Evolutionary conservation across 2,113 vertebrate genomes (phyloP).

Genomic region (Mirza zaza): DNA sequence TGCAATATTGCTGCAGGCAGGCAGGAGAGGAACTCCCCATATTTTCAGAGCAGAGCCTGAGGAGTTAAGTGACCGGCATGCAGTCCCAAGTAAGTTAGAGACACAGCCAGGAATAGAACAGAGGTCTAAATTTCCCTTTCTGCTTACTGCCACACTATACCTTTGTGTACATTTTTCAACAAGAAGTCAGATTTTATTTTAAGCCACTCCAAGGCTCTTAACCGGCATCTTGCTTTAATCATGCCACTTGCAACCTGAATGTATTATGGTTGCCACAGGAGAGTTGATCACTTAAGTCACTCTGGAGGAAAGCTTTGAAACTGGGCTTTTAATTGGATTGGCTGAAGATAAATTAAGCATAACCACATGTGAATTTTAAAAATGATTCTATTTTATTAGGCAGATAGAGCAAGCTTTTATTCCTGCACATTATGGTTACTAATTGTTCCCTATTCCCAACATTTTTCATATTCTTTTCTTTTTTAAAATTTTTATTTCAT

Average conservation of each 20-base stretch:
- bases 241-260: slow-evolving; percentile 20
- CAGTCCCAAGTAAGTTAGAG: neutral
- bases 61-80: neutral
- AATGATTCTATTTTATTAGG: slow-evolving; percentile 39
- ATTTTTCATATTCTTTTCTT: neutral
- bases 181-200: slow-evolving; percentile 49
- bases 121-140: neutral
- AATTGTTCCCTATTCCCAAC: neutral
- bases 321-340: slow-evolving; percentile 59
- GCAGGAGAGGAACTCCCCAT: neutral
- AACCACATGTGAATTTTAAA: slow-evolving; percentile 17
- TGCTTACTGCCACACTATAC: slow-evolving; percentile 19
- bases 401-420: neutral
- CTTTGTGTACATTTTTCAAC: slow-evolving; percentile 51
- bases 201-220: neutral
- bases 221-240: slow-evolving; percentile 69
- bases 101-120: slow-evolving; percentile 27
- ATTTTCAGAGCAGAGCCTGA: neutral
- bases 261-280: slow-evolving; percentile 25
- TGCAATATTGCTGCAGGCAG: neutral
- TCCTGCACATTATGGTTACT: neutral
- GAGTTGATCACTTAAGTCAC: slow-evolving; percentile 39
- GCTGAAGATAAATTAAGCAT: slow-evolving; percentile 49
- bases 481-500: neutral
- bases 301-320: slow-evolving; percentile 50